phyloP scores from a whole-genome alignment of 1,140 invertebrate species.

The Marisa cornuarietis region DNA sequence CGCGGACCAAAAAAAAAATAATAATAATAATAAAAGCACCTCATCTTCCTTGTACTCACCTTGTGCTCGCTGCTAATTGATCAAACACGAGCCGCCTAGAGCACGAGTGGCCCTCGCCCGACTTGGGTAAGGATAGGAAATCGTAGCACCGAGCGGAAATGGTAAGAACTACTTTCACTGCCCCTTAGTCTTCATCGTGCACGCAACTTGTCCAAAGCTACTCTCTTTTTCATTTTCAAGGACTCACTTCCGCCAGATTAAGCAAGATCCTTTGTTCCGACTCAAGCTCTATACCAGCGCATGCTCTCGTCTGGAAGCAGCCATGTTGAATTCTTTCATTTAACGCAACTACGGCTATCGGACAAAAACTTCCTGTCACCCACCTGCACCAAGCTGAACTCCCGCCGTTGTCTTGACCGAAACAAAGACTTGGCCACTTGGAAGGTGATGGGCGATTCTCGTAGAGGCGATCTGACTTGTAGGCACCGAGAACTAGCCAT shows the following conservation, averaged over 20 bases:
- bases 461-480: conserved; percentile 4
- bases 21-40: too few relatives aligned
- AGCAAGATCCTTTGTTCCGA: neutral
- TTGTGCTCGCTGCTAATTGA: too few relatives aligned
- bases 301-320: conserved; percentile 9
- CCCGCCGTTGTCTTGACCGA: neutral
- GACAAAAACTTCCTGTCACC: neutral
- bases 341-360: neutral
- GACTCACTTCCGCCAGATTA: neutral
- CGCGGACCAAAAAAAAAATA: too few relatives aligned
- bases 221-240: neutral
- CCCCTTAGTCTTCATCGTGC: neutral
- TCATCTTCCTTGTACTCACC: too few relatives aligned
- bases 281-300: neutral
- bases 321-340: conserved; percentile 22
- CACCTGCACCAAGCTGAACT: conserved; percentile 19
- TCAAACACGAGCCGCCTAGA: too few relatives aligned
- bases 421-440: conserved; percentile 5
- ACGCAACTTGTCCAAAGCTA: neutral
- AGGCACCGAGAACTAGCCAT: conserved; percentile 18
- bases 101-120: too few relatives aligned
- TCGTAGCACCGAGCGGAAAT: neutral
- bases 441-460: neutral
- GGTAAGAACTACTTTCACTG: neutral
- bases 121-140: too few relatives aligned